A percentile compares a stretch with the other conserved stretches of the same genome.
These are phyloP conservation scores for Hylaeus volcanicus DNA, from an alignment of 1,140 invertebrate genomes.

Conservation along the genomic window DNA sequence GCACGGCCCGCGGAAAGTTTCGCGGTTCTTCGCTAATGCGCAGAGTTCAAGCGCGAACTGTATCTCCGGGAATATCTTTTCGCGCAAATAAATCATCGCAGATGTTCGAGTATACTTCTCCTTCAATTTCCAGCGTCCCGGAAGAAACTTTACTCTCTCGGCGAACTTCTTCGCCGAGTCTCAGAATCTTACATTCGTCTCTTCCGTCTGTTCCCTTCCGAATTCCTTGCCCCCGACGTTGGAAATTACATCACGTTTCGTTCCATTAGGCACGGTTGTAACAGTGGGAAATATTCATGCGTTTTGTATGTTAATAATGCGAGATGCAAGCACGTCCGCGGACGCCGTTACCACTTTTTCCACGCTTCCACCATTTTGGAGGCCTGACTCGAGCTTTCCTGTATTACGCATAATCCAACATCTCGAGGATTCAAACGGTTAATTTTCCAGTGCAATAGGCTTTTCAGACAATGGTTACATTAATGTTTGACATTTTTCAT, in stretches of 20 bases:
- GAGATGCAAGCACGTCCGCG: too few species aligned
- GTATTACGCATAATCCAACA: too few species aligned
- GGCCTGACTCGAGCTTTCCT: too few species aligned
- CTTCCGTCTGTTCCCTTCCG: not conserved
- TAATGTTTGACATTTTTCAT: too few species aligned
- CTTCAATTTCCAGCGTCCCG: not conserved
- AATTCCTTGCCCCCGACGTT: not conserved
- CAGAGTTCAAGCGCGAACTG: constrained; percentile 6
- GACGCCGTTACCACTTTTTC: too few species aligned
- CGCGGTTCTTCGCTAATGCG: constrained; percentile 3
- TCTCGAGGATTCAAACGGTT: too few species aligned
- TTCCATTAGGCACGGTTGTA: too few species aligned
- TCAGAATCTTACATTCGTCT: constrained; percentile 1
- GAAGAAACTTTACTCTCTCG: not conserved
- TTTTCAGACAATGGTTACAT: too few species aligned
- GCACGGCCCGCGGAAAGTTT: not conserved
- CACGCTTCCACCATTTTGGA: too few species aligned
- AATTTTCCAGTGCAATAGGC: too few species aligned
- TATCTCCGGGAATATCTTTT: constrained; percentile 12
- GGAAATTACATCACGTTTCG: constrained; percentile 20
- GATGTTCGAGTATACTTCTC: constrained; percentile 14
- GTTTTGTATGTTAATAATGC: too few species aligned
- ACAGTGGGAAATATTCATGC: too few species aligned
- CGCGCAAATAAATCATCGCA: constrained; percentile 13
- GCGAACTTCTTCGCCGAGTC: not conserved